Conservation (phyloP, 2,113 vertebrate species). For the Pteruthius melanotis region DNA sequence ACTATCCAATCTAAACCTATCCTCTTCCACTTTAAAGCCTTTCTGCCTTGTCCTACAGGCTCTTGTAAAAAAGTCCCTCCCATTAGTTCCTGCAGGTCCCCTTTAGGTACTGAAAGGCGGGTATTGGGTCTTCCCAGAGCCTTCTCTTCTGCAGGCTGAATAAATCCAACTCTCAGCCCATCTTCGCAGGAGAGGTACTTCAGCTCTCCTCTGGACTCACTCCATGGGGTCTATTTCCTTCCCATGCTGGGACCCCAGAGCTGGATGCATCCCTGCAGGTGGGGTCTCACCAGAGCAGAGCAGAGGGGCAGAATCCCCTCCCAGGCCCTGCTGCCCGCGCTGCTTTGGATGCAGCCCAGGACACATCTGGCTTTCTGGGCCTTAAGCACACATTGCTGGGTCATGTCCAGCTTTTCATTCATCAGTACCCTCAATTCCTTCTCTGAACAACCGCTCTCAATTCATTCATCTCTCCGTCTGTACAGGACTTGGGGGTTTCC, state of each 20-base stretch:
- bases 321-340: accelerated
- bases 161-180: neutral
- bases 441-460: neutral
- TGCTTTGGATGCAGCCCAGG: neutral
- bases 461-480: neutral
- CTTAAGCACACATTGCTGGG: accelerated
- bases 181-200: accelerated
- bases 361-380: accelerated
- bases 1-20: neutral
- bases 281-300: accelerated
- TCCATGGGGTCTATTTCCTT: neutral
- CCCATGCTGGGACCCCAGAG: neutral
- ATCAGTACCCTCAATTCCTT: neutral
- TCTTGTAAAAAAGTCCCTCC: neutral
- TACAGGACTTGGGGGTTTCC: neutral
- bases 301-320: neutral
- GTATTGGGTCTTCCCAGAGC: neutral
- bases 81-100: accelerated
- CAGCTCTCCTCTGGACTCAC: neutral
- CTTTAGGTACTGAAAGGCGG: neutral
- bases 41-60: neutral
- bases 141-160: neutral
- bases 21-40: neutral
- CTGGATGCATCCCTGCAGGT: neutral
- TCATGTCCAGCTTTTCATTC: neutral